A percentile compares a stretch with the other conserved stretches of the same genome.
These are phyloP conservation scores for Leptogaster cylindrica DNA, from an alignment of 2,888 invertebrate genomes.

Conservation along the genomic window DNA sequence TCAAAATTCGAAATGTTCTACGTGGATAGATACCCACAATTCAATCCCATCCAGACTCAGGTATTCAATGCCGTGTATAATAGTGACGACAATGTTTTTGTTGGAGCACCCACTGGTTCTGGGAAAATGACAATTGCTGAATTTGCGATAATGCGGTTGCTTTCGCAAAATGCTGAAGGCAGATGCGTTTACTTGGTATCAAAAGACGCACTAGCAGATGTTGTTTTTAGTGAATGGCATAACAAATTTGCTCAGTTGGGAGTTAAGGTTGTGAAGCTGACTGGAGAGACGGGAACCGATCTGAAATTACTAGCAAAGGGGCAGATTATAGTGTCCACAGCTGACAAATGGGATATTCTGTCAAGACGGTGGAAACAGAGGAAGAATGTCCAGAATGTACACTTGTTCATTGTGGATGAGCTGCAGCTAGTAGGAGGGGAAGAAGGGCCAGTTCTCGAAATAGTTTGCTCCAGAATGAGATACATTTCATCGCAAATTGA, in stretches of 20 bases:
- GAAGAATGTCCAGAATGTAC: slow-evolving; percentile 96
- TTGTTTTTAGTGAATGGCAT: slow-evolving; percentile 90
- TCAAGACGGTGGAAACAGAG: slow-evolving; percentile 99
- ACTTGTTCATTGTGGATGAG: slow-evolving; percentile 96
- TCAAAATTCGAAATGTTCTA: slow-evolving; percentile 86
- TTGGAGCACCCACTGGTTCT: slow-evolving; percentile 91
- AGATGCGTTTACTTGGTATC: slow-evolving; percentile 94
- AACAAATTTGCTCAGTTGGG: slow-evolving; percentile 85
- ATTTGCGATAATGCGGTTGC: slow-evolving; percentile 88
- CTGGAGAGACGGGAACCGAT: slow-evolving; percentile 97
- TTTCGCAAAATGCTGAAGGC: slow-evolving; percentile 75
- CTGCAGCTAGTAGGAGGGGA: slow-evolving; percentile 89
- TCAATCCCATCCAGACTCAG: slow-evolving; percentile 99
- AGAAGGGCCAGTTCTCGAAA: slow-evolving; percentile 92
- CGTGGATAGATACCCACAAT: slow-evolving; percentile 84
- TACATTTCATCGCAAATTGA: slow-evolving; percentile 97
- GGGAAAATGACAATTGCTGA: slow-evolving; percentile 96
- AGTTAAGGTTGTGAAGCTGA: slow-evolving; percentile 84
- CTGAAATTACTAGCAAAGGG: slow-evolving; percentile 90
- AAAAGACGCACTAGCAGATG: slow-evolving; percentile 88
- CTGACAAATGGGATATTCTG: slow-evolving; percentile 98
- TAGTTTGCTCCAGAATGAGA: slow-evolving; percentile 88
- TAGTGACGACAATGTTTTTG: slow-evolving; percentile 96
- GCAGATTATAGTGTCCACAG: slow-evolving; percentile 95
- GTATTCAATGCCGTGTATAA: slow-evolving; percentile 99